Percentiles rank a stretch among this genome's conserved stretches.
phyloP scores from a whole-genome alignment of 2,888 invertebrate genomes.

The Polymixis lichenea region DNA sequence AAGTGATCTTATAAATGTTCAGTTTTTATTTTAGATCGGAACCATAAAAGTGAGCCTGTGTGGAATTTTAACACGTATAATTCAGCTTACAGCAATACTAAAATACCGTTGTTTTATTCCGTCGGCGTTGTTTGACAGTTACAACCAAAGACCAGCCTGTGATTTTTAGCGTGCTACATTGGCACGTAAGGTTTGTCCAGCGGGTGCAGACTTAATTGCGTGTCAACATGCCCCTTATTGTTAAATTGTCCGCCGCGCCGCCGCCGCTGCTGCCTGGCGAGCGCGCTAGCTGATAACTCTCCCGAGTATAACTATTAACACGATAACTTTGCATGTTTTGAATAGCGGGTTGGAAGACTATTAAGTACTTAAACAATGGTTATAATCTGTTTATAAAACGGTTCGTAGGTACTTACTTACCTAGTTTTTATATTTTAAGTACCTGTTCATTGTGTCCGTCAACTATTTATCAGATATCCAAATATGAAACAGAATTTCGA shows the following conservation, averaged over 20 bases:
- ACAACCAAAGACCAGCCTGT: conserved; percentile 43
- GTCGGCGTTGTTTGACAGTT: conserved; percentile 34
- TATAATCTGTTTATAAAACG: conserved; percentile 1
- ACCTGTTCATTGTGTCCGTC: not conserved
- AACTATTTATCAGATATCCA: not conserved
- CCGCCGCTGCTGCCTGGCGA: conserved; percentile 27
- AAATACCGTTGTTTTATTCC: conserved; percentile 38
- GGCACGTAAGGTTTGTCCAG: conserved; percentile 68
- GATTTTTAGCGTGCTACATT: conserved; percentile 62
- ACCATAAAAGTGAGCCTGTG: conserved; percentile 2
- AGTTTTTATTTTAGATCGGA: not conserved
- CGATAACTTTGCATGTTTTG: conserved; percentile 48
- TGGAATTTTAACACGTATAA: conserved; percentile 28
- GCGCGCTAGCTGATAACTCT: conserved; percentile 51
- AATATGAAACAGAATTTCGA: too few species aligned
- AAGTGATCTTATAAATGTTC: not conserved
- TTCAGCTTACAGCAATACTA: conserved; percentile 21
- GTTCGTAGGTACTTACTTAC: not conserved
- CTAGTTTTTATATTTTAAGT: not conserved
- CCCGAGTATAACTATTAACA: conserved; percentile 49
- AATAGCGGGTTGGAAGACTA: conserved; percentile 23
- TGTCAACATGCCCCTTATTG: conserved; percentile 73
- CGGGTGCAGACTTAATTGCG: conserved; percentile 72
- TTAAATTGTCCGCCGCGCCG: conserved; percentile 69
- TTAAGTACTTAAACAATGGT: conserved; percentile 20